phyloP scores from a whole-genome alignment of 2,113 vertebrate genomes.

The Coregonus clupeaformis region DNA sequence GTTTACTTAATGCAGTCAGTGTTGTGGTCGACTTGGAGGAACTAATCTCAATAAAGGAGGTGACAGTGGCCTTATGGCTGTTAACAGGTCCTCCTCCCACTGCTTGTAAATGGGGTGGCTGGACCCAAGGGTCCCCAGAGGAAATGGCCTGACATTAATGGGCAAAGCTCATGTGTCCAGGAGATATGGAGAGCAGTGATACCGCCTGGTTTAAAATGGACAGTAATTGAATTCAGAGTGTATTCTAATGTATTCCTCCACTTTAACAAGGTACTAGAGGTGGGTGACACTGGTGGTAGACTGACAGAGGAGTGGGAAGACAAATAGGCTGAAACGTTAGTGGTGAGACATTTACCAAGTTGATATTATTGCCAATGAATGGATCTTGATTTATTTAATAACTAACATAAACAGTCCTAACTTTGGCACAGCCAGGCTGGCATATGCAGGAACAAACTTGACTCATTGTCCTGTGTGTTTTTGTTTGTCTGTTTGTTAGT shows the following conservation, averaged over 20 bases:
- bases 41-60: slow-evolving; percentile 41
- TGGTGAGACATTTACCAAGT: neutral
- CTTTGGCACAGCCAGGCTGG: neutral
- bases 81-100: slow-evolving; percentile 20
- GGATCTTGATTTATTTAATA: neutral
- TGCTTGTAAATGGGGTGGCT: neutral
- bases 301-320: neutral
- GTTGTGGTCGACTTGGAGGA: slow-evolving; percentile 1
- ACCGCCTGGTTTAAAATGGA: slow-evolving; percentile 9
- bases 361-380: neutral
- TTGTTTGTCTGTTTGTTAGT: no score
- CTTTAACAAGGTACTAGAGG: no score
- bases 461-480: neutral
- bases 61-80: slow-evolving; percentile 27
- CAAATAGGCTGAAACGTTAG: neutral
- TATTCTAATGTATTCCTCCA: neutral
- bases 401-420: neutral
- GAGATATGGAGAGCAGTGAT: slow-evolving; percentile 2
- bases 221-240: slow-evolving; percentile 34
- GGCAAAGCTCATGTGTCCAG: slow-evolving; percentile 33
- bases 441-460: neutral
- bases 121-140: no score
- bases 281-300: neutral
- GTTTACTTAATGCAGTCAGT: neutral
- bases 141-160: slow-evolving; percentile 5